Evolutionary conservation across 2,797 vertebrate species (phyloP).

Genomic region (Enteromius viviparus): DNA sequence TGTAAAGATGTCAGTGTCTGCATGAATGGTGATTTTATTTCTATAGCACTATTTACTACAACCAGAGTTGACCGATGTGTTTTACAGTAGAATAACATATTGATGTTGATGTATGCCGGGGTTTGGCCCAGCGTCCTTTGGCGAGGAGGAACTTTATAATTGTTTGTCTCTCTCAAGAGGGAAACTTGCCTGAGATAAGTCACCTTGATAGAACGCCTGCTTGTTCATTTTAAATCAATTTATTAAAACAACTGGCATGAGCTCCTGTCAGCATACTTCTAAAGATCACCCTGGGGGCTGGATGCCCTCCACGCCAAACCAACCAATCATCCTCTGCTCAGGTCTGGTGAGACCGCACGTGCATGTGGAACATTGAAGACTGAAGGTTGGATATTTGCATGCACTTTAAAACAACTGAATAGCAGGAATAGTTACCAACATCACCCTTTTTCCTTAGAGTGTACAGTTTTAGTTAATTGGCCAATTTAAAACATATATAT

Average conservation of each 20-base stretch:
- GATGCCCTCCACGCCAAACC: slow-evolving; percentile 16
- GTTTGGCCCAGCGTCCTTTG: not conserved
- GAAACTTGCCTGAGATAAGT: slow-evolving; percentile 25
- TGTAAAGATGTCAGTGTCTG: not conserved
- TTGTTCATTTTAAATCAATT: slow-evolving; percentile 30
- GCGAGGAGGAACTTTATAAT: slow-evolving; percentile 8
- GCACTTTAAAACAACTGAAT: not conserved
- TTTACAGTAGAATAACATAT: not conserved
- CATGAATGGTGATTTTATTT: not conserved
- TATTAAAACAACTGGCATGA: slow-evolving; percentile 18
- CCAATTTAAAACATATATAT: not conserved
- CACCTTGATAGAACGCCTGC: slow-evolving; percentile 21
- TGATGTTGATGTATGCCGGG: not conserved
- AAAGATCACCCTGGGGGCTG: not conserved
- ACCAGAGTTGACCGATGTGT: too few species aligned
- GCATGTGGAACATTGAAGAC: not conserved
- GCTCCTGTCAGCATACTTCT: slow-evolving; percentile 18
- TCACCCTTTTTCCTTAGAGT: too few species aligned
- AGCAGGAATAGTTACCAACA: not conserved
- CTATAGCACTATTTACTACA: too few species aligned
- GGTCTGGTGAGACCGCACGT: not conserved
- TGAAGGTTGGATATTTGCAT: slow-evolving; percentile 10
- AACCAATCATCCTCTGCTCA: not conserved
- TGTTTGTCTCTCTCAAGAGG: slow-evolving; percentile 6
- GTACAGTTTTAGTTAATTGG: not conserved